Evolutionary conservation across 2,797 vertebrate genomes (phyloP).

Genomic region (Enteromius radiatus): DNA sequence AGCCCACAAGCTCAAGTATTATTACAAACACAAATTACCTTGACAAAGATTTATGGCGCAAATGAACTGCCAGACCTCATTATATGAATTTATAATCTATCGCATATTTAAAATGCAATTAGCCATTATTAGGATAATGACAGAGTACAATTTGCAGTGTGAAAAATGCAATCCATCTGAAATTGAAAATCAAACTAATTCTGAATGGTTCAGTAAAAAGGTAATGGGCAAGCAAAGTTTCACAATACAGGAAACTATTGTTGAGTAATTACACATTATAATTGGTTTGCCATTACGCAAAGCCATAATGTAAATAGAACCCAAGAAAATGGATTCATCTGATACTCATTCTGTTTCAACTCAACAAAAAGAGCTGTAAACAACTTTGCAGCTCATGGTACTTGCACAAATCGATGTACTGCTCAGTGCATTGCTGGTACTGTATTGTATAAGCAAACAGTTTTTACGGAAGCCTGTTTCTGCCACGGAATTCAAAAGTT

Average conservation of each 20-base stretch:
- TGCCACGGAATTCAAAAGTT: neutral
- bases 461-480: neutral
- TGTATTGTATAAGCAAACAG: neutral
- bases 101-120: conserved; percentile 83
- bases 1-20: conserved; percentile 73
- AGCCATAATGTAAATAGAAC: conserved; percentile 25
- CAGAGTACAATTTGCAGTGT: conserved; percentile 70
- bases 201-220: conserved; percentile 58
- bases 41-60: conserved; percentile 77
- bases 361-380: conserved; percentile 17
- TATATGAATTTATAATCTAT: conserved; percentile 77
- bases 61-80: conserved; percentile 75
- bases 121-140: conserved; percentile 78
- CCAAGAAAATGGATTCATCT: conserved; percentile 12
- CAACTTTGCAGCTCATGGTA: neutral
- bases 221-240: conserved; percentile 64
- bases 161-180: conserved; percentile 64
- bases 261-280: conserved; percentile 65
- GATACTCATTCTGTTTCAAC: conserved; percentile 1
- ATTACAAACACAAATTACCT: conserved; percentile 74
- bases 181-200: conserved; percentile 67
- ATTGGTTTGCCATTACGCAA: conserved; percentile 60
- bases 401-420: neutral
- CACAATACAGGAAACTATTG: conserved; percentile 63
- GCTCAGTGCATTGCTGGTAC: neutral